phyloP scores from a whole-genome alignment of 2,113 vertebrate species.

The Cephalopholis sonnerati region DNA sequence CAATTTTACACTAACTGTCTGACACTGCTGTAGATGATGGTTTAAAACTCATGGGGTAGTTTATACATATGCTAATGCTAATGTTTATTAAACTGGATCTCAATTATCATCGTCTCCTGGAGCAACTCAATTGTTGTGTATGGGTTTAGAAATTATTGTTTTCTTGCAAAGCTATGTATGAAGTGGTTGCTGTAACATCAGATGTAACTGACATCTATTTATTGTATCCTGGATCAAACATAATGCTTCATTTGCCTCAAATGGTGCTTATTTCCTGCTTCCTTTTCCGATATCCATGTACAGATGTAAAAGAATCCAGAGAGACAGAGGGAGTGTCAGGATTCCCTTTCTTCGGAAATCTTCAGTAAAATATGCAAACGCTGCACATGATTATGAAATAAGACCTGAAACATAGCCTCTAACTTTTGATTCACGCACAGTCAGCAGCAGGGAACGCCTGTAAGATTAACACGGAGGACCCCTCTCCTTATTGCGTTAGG shows the following conservation, averaged over 20 bases:
- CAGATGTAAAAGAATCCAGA: constrained; percentile 7
- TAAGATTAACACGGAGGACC: constrained; percentile 72
- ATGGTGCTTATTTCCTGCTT: background rate
- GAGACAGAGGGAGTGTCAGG: constrained; percentile 1
- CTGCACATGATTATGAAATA: constrained; percentile 71
- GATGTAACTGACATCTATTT: background rate
- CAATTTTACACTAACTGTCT: constrained; percentile 35
- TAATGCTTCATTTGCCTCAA: background rate
- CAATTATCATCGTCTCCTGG: background rate
- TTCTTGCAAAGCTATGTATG: background rate
- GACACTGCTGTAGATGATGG: constrained; percentile 36
- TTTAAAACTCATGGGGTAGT: constrained; percentile 19
- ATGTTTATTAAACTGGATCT: constrained; percentile 16
- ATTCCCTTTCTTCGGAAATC: constrained; percentile 33
- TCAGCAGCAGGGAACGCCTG: constrained; percentile 72
- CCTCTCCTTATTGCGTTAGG: constrained; percentile 66
- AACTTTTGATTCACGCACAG: constrained; percentile 62
- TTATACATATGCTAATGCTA: constrained; percentile 29
- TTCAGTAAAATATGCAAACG: constrained; percentile 66
- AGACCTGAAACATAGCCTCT: constrained; percentile 57
- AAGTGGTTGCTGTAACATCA: background rate
- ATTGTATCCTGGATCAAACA: too few species aligned
- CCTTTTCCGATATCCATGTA: background rate
- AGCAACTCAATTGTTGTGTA: background rate
- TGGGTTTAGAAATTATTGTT: background rate